phyloP scores from a whole-genome alignment of 2,113 vertebrate species.

The Cromileptes altivelis region DNA sequence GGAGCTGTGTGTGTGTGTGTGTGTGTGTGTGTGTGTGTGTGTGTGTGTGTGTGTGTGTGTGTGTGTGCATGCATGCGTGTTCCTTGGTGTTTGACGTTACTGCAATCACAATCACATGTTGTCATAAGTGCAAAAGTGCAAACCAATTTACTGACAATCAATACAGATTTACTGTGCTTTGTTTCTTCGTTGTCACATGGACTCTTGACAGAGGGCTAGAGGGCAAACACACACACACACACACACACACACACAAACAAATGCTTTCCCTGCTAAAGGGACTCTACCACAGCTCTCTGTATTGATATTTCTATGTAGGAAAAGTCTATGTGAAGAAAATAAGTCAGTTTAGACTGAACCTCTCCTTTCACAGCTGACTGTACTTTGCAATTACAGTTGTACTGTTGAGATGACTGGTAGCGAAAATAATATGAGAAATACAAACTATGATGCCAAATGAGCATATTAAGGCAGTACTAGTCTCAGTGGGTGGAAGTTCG shows the following conservation, averaged over 20 bases:
- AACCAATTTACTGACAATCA: slow-evolving; percentile 52
- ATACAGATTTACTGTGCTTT: slow-evolving; percentile 38
- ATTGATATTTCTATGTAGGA: neutral
- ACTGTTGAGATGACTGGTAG: neutral
- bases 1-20: neutral
- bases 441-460: neutral
- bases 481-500: too few species aligned
- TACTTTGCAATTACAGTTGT: neutral
- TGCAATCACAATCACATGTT: slow-evolving; percentile 20
- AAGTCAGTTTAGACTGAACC: neutral
- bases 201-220: slow-evolving; percentile 6
- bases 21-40: slow-evolving; percentile 3
- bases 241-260: neutral
- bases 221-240: neutral
- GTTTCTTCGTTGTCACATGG: slow-evolving; percentile 15
- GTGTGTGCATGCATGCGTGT: neutral
- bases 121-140: slow-evolving; percentile 47
- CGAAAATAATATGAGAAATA: neutral
- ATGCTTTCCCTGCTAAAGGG: neutral
- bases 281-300: neutral
- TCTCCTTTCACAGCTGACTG: too few species aligned
- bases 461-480: too few species aligned
- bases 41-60: neutral
- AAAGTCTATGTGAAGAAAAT: neutral
- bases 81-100: slow-evolving; percentile 1